Percentiles rank a stretch among this genome's conserved stretches.
phyloP scores from a whole-genome alignment of 2,113 vertebrate species.

The Phrynosoma platyrhinos region DNA sequence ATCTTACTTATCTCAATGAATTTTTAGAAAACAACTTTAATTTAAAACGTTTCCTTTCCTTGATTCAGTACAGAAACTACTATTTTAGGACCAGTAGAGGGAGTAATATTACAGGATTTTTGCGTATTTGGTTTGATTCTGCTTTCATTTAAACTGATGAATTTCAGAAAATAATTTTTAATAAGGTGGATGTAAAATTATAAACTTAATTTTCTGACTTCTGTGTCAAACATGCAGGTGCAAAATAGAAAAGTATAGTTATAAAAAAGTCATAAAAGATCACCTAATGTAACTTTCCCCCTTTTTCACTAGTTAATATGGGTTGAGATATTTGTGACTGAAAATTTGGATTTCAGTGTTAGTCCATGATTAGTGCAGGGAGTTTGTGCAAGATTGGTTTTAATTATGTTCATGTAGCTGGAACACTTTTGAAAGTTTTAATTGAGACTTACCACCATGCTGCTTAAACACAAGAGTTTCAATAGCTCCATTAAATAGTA shows the following conservation, averaged over 20 bases:
- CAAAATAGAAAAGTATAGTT: not conserved
- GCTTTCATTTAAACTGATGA: not conserved
- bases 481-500: no score
- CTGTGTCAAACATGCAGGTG: not conserved
- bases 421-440: slow-evolving; percentile 2
- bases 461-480: no score
- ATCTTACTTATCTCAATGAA: no score
- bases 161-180: not conserved
- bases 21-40: not conserved
- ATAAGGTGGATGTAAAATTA: not conserved
- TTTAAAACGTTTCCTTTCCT: not conserved
- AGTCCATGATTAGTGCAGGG: not conserved
- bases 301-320: not conserved
- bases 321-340: not conserved
- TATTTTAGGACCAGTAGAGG: slow-evolving; percentile 58
- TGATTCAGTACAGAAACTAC: not conserved
- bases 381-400: not conserved
- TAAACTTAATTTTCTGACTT: not conserved
- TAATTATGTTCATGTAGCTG: no score
- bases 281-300: not conserved
- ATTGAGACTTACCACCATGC: not conserved
- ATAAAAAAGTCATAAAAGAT: not conserved
- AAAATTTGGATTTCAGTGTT: not conserved
- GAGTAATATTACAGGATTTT: slow-evolving; percentile 43
- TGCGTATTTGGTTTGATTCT: slow-evolving; percentile 7